A percentile compares a stretch with the other conserved stretches of the same genome.
phyloP scores from a whole-genome alignment of 2,797 vertebrate genomes.

The Trichosurus vulpecula region DNA sequence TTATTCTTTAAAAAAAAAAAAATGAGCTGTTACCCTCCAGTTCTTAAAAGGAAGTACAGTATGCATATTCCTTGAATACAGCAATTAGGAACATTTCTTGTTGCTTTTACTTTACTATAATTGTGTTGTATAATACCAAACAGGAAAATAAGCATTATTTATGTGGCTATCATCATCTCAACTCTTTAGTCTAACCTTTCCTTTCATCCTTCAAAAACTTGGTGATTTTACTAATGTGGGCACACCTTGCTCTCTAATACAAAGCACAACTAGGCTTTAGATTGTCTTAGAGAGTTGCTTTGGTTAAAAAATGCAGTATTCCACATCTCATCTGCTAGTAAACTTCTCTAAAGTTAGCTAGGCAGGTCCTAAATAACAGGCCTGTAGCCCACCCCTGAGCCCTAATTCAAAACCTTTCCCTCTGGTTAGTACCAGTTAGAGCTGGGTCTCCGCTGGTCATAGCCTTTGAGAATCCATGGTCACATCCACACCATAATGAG shows the following conservation, averaged over 20 bases:
- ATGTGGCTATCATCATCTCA: neutral
- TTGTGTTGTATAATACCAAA: constrained; percentile 36
- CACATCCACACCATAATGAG: neutral
- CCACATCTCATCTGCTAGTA: neutral
- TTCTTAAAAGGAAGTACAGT: neutral
- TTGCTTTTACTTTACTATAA: neutral
- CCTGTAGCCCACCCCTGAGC: neutral
- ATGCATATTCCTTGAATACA: neutral
- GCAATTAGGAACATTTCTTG: neutral
- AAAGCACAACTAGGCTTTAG: neutral
- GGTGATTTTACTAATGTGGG: neutral
- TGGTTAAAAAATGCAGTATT: neutral
- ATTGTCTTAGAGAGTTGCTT: neutral
- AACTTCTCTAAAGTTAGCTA: neutral
- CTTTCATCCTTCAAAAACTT: neutral
- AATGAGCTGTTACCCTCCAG: neutral
- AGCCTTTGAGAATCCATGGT: neutral
- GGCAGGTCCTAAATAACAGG: neutral
- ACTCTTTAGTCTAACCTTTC: neutral
- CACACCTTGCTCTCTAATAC: neutral
- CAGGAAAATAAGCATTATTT: neutral
- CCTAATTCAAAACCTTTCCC: neutral
- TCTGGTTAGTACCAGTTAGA: neutral
- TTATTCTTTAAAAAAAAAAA: neutral
- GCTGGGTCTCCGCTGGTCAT: neutral